phyloP scores from a whole-genome alignment of 2,113 vertebrate species.

The Sylvietta virens region DNA sequence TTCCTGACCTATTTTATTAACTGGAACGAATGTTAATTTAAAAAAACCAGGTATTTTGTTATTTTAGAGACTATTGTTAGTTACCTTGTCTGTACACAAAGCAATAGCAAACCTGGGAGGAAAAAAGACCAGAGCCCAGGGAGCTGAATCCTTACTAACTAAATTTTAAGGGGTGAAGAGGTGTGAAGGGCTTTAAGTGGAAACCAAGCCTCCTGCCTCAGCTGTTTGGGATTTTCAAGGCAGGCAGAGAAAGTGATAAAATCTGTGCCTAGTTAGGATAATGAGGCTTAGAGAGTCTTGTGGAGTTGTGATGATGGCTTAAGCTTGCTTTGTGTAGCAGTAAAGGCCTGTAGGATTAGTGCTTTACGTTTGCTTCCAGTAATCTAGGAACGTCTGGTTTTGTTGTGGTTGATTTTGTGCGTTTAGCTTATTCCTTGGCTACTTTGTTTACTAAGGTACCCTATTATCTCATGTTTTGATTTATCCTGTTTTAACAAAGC shows the following conservation, averaged over 20 bases:
- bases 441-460: not conserved
- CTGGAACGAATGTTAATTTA: fast-evolving
- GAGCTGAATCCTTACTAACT: fast-evolving
- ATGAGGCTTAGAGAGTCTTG: fast-evolving
- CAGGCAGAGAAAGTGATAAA: not conserved
- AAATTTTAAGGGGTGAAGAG: fast-evolving
- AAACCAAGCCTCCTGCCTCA: not conserved
- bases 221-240: not conserved
- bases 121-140: fast-evolving
- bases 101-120: fast-evolving
- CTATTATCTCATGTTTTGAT: fast-evolving
- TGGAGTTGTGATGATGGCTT: not conserved
- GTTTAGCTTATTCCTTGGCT: not conserved
- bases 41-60: fast-evolving
- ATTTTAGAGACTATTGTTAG: not conserved
- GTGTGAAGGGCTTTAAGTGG: not conserved
- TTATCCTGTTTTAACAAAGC: not conserved
- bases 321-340: not conserved
- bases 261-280: not conserved
- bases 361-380: not conserved
- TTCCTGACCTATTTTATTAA: not conserved
- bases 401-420: not conserved
- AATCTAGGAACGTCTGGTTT: fast-evolving
- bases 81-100: not conserved
- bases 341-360: not conserved